Conservation (phyloP, 2,113 vertebrate species). For the Cyprinodon brontotheroides region DNA sequence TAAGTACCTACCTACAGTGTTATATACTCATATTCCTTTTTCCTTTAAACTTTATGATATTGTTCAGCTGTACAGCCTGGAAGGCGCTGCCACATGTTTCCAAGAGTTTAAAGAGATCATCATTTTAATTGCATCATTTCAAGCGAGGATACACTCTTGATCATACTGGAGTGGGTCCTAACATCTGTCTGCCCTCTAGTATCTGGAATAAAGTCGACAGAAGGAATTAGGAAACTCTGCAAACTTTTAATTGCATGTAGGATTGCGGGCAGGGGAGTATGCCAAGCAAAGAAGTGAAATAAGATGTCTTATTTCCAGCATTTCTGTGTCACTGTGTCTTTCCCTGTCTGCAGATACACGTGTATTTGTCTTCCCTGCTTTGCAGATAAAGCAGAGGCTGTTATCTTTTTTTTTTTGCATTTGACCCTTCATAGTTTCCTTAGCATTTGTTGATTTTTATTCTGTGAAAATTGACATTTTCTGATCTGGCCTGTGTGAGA, state of each 20-base stretch:
- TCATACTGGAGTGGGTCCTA: slow-evolving; percentile 49
- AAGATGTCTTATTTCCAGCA: background rate
- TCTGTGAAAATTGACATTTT: background rate
- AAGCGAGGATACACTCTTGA: slow-evolving; percentile 25
- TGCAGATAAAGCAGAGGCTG: background rate
- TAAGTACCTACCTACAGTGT: background rate
- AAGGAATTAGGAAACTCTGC: slow-evolving; percentile 56
- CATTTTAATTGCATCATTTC: slow-evolving; percentile 45
- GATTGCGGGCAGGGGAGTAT: background rate
- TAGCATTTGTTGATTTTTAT: background rate
- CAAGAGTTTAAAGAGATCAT: slow-evolving; percentile 41
- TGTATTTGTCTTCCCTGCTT: background rate
- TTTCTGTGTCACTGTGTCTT: background rate
- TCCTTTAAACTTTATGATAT: slow-evolving; percentile 4
- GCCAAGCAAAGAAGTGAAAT: slow-evolving; percentile 12
- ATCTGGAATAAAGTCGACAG: slow-evolving; percentile 44
- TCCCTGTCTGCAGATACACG: background rate
- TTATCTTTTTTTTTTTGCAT: background rate
- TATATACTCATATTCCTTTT: background rate
- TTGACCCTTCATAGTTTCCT: background rate
- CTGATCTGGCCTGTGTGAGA: background rate
- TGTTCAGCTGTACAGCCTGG: slow-evolving; percentile 19
- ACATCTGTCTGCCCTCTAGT: slow-evolving; percentile 58
- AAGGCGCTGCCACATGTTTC: slow-evolving; percentile 34
- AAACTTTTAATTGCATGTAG: slow-evolving; percentile 46